phyloP scores from a whole-genome alignment of 2,797 vertebrate genomes.

The Hoplostethus atlanticus region DNA sequence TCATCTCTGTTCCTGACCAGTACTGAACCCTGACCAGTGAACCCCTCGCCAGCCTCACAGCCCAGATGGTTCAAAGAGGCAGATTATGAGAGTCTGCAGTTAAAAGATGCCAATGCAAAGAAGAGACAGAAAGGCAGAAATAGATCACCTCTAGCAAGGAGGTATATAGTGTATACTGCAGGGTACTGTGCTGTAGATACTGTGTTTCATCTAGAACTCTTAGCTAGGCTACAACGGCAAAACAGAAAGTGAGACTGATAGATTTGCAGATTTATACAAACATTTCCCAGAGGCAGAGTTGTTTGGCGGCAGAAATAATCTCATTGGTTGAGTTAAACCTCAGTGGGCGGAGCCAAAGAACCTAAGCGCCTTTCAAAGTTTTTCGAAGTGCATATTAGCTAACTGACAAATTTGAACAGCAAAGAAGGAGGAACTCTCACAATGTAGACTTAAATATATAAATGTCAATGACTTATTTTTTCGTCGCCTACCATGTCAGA shows the following conservation, averaged over 20 bases:
- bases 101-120: not conserved
- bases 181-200: too few relatives aligned
- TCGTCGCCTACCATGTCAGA: slow-evolving; percentile 80
- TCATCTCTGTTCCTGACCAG: slow-evolving; percentile 56
- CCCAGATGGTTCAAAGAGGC: slow-evolving; percentile 36
- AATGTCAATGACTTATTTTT: too few relatives aligned
- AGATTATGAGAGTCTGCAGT: slow-evolving; percentile 25
- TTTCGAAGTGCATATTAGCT: not conserved
- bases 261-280: not conserved
- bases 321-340: not conserved
- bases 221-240: too few relatives aligned
- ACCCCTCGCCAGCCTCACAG: slow-evolving; percentile 40
- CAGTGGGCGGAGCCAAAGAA: not conserved
- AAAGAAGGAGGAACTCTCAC: too few relatives aligned
- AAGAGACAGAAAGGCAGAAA: not conserved
- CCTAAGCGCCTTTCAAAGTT: not conserved
- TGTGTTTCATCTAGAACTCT: not conserved
- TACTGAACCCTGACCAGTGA: slow-evolving; percentile 51
- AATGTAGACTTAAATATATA: too few relatives aligned
- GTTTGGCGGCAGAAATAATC: not conserved
- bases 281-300: not conserved
- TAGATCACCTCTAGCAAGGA: not conserved
- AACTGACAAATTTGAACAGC: not conserved
- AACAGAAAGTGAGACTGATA: not conserved
- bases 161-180: not conserved